Conservation (phyloP, 2,113 vertebrate species). For the Vulpes vulpes region DNA sequence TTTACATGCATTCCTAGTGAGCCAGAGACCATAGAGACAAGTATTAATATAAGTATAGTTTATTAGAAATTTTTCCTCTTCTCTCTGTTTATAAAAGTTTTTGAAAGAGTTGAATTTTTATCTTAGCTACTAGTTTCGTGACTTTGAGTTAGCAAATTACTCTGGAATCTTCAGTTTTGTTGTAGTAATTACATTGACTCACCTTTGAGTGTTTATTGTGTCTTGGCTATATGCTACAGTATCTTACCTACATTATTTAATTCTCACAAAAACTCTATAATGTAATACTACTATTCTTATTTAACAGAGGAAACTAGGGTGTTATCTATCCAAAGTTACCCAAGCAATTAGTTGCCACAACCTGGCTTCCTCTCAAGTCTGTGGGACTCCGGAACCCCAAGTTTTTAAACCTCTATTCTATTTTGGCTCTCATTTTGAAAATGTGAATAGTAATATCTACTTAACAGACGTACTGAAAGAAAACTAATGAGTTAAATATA, state of each 20-base stretch:
- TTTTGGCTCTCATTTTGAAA: constrained; percentile 56
- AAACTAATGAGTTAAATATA: not conserved
- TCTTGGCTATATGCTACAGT: not conserved
- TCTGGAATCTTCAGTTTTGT: not conserved
- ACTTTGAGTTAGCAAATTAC: constrained; percentile 10
- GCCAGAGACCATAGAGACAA: not conserved
- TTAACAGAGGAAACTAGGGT: not conserved
- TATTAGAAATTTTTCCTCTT: not conserved
- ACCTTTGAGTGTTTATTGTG: constrained; percentile 41
- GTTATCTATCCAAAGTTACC: not conserved
- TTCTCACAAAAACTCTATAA: not conserved
- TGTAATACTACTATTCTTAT: not conserved
- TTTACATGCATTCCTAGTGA: not conserved
- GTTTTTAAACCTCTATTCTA: not conserved
- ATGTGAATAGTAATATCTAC: constrained; percentile 9
- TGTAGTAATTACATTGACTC: not conserved
- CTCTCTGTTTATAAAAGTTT: not conserved
- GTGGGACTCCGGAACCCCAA: not conserved
- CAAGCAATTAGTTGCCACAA: not conserved
- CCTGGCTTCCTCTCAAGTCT: not conserved
- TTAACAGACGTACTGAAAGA: constrained; percentile 29
- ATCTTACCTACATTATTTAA: constrained; percentile 1
- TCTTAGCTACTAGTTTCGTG: constrained; percentile 15
- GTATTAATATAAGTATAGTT: not conserved
- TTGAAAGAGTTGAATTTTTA: constrained; percentile 22